A percentile compares a stretch with the other conserved stretches of the same genome.
phyloP scores from a whole-genome alignment of 1,140 invertebrate genomes.

The Neotoxoptera formosana region DNA sequence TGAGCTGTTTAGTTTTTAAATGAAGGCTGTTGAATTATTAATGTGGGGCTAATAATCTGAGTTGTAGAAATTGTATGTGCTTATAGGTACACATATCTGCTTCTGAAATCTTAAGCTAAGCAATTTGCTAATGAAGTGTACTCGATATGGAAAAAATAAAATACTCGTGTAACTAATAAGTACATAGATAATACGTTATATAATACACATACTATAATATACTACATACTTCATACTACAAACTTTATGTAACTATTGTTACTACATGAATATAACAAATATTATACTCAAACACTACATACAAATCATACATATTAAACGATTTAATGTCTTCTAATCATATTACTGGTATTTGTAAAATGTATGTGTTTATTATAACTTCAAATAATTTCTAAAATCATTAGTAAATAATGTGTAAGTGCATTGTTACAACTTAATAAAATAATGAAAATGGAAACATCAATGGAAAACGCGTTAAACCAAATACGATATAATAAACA shows the following conservation, averaged over 20 bases:
- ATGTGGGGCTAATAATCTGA: not conserved
- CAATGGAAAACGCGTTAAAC: not conserved
- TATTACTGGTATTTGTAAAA: not conserved
- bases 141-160: not conserved
- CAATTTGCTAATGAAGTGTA: not conserved
- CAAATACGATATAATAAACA: not conserved
- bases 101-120: not conserved
- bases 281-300: not conserved
- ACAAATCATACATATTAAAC: not conserved
- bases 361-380: not conserved
- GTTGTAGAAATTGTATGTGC: not conserved
- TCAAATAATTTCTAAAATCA: too few species aligned
- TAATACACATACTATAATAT: too few species aligned
- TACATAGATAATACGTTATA: too few species aligned
- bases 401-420: not conserved
- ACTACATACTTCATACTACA: too few species aligned
- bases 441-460: not conserved
- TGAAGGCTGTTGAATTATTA: not conserved
- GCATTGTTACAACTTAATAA: not conserved
- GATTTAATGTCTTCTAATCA: not conserved
- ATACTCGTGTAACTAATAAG: too few species aligned
- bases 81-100: not conserved
- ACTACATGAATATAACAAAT: too few species aligned
- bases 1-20: not conserved
- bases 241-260: too few species aligned